Evolutionary conservation across 2,888 invertebrate species (phyloP).

Genomic region (Margaritifera margaritifera): DNA sequence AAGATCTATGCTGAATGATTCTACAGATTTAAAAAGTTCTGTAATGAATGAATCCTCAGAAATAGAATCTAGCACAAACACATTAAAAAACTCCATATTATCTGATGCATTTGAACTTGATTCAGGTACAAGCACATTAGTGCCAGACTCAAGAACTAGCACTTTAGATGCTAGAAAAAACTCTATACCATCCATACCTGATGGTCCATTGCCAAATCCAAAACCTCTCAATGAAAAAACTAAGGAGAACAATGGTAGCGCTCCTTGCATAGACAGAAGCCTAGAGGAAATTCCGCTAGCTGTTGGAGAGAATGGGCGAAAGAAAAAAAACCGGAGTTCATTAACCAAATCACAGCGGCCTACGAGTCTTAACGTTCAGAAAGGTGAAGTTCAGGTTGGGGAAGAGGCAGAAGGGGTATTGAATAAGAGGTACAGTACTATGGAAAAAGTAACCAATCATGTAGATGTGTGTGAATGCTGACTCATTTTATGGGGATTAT

Average conservation of each 20-base stretch:
- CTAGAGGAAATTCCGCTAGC: constrained; percentile 60
- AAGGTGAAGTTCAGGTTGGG: constrained; percentile 18
- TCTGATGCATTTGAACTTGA: too few species aligned
- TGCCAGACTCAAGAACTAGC: constrained; percentile 22
- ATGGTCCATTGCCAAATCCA: constrained; percentile 39
- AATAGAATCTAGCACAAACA: neutral
- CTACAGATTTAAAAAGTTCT: constrained; percentile 1
- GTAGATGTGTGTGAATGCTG: constrained; percentile 40
- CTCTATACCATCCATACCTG: constrained; percentile 24
- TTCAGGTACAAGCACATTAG: constrained; percentile 8
- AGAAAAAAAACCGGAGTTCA: constrained; percentile 33
- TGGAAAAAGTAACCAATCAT: constrained; percentile 26
- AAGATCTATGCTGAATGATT: neutral
- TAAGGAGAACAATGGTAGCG: constrained; percentile 44
- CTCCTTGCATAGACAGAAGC: constrained; percentile 64
- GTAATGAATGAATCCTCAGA: neutral
- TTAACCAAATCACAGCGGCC: constrained; percentile 34
- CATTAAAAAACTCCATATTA: too few species aligned
- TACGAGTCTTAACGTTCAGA: constrained; percentile 31
- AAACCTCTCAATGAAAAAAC: constrained; percentile 34
- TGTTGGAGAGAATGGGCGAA: constrained; percentile 32
- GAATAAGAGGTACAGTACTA: constrained; percentile 35
- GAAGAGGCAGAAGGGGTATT: constrained; percentile 20
- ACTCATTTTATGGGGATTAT: neutral
- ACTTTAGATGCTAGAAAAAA: constrained; percentile 37